A percentile compares a stretch with the other conserved stretches of the same genome.
phyloP scores from a whole-genome alignment of 2,113 vertebrate species.

The Labrus mixtus region DNA sequence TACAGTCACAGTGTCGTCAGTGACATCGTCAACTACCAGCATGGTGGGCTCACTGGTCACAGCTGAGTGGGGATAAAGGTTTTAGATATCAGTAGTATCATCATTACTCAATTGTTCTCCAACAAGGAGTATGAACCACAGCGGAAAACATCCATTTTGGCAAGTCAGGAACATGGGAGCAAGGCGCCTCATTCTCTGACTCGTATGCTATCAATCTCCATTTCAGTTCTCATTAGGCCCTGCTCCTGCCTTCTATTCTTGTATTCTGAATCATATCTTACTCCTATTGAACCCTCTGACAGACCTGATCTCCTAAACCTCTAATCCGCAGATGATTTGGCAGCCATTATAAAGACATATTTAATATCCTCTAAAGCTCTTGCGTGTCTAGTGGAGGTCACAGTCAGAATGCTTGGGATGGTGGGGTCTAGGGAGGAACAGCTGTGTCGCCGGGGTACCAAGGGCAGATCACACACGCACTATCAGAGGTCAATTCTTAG shows the following conservation, averaged over 20 bases:
- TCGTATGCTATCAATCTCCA: slow-evolving; percentile 58
- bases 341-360: slow-evolving; percentile 81
- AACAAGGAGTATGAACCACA: slow-evolving; percentile 20
- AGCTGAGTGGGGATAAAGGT: slow-evolving; percentile 79
- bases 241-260: slow-evolving; percentile 72
- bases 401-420: slow-evolving; percentile 73
- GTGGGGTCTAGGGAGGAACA: slow-evolving; percentile 68
- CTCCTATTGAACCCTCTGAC: slow-evolving; percentile 64
- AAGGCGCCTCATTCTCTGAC: slow-evolving; percentile 27
- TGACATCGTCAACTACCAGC: slow-evolving; percentile 92
- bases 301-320: slow-evolving; percentile 76
- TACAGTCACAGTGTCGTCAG: slow-evolving; percentile 92
- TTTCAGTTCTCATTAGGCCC: slow-evolving; percentile 63
- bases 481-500: slow-evolving; percentile 17
- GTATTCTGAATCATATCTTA: slow-evolving; percentile 70
- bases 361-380: slow-evolving; percentile 79
- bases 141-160: slow-evolving; percentile 44
- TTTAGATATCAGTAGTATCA: slow-evolving; percentile 13
- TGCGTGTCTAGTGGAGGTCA: slow-evolving; percentile 73
- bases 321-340: slow-evolving; percentile 80
- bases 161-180: slow-evolving; percentile 24
- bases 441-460: slow-evolving; percentile 64
- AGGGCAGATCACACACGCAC: slow-evolving; percentile 56
- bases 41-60: slow-evolving; percentile 97
- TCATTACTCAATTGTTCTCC: slow-evolving; percentile 2